Evolutionary conservation across 2,888 invertebrate genomes (phyloP).

Genomic region (Biston betularia): DNA sequence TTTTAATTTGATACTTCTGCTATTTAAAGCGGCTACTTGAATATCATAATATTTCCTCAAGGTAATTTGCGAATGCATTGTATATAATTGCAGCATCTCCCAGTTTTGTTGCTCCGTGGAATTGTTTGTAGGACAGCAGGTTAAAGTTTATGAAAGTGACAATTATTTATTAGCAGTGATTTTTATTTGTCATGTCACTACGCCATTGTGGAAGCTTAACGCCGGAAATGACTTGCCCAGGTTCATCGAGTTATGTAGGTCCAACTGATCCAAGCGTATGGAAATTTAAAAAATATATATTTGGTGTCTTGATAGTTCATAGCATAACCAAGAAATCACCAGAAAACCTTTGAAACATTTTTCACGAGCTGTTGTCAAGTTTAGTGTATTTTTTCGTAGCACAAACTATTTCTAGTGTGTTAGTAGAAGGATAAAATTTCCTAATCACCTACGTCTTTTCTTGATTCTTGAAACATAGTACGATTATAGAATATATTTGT

Average conservation of each 20-base stretch:
- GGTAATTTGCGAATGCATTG: not conserved
- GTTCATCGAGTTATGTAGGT: conserved; percentile 58
- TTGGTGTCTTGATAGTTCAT: not conserved
- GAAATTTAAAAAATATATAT: not conserved
- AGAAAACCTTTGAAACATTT: too few species aligned
- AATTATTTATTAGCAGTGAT: conserved; percentile 80
- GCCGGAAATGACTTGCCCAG: conserved; percentile 80
- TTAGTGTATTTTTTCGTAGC: too few species aligned
- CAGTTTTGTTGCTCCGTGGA: not conserved
- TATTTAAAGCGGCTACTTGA: too few species aligned
- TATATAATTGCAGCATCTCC: not conserved
- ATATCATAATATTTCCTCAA: too few species aligned
- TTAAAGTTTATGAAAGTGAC: conserved; percentile 71
- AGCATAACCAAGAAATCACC: too few species aligned
- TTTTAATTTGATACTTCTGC: too few species aligned
- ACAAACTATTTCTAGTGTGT: too few species aligned
- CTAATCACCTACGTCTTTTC: not conserved
- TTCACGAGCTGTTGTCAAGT: too few species aligned
- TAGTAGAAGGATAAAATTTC: too few species aligned
- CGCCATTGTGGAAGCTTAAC: conserved; percentile 43
- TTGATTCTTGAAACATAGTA: not conserved
- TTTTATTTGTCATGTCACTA: conserved; percentile 69
- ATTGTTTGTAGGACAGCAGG: conserved; percentile 1
- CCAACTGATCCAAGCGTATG: not conserved
- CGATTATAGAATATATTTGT: not conserved